Evolutionary conservation across 2,797 vertebrate genomes (phyloP), one percentile per base, ranked within the genome.

Genomic region (Pitangus sulphuratus): DNA sequence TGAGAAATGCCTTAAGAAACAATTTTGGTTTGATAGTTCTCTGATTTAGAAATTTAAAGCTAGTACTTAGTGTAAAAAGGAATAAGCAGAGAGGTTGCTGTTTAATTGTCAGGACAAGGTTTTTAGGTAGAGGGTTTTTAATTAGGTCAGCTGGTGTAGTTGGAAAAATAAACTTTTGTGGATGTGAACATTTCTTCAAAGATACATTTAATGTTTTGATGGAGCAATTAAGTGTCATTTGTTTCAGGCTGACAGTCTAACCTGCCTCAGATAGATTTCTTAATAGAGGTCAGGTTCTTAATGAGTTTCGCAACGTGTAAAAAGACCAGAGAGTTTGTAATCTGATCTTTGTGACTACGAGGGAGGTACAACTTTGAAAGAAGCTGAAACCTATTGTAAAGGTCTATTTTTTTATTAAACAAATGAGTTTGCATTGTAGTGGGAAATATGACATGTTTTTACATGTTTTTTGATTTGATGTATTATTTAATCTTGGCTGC

Each of bases 241-340:
- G 31, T 76, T 79, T 91, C 50, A 79, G 51, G 44, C 1, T 88
- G 87, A 66, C 30, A 48, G 13, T 75, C 57, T 84, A 81, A 77
- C 62, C 15, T 69, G 56, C 45, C 25, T 88, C 74, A 26, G 69
- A 50, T 71, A 53, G 37, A 66, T 92, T 94, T 95, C 91, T 90
- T 93, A 95, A 91, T 91, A 58, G 42, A 53, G 66, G 75, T 91
- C 80, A 74, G 56, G 40, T 53, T 89, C 51, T 77, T 88, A 87
- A 64, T 77, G 62, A 66, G 16, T 77, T 53, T 87, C 64, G 77
- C 87, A 85, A 53, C n/a, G 47, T 66, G 40, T 79, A 37, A 83
- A 94, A 91, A 84, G 35, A 69, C 60, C 24, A 45, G 60, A 40
- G 66, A 76, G 68, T 69, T 61, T 70, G 75, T 61, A 76, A 89